phyloP scores from a whole-genome alignment of 1,140 invertebrate species.

The Bombyx mandarina region DNA sequence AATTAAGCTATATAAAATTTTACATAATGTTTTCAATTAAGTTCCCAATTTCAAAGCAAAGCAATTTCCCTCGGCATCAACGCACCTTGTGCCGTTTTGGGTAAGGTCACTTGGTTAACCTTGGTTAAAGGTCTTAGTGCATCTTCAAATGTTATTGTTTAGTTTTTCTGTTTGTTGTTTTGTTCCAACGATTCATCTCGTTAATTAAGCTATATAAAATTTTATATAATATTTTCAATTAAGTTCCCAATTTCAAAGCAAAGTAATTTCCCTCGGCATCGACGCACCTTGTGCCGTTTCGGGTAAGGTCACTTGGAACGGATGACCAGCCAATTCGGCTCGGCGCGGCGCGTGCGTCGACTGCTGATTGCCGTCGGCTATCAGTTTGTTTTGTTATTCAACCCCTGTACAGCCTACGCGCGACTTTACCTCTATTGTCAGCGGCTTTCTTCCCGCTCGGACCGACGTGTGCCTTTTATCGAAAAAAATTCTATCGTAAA shows the following conservation, averaged over 20 bases:
- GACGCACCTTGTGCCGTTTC: constrained; percentile 18
- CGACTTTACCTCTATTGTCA: constrained; percentile 4
- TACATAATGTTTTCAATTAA: too few species aligned
- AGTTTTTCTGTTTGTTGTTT: not conserved
- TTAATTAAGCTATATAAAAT: too few species aligned
- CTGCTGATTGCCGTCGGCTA: constrained; percentile 9
- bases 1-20: too few species aligned
- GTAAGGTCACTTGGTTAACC: constrained; percentile 15
- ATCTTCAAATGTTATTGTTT: constrained; percentile 23
- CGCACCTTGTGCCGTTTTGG: constrained; percentile 17
- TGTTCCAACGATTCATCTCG: too few species aligned
- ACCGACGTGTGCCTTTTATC: too few species aligned
- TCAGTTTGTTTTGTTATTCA: constrained; percentile 16
- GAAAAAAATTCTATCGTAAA: too few species aligned
- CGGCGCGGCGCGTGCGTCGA: constrained; percentile 11
- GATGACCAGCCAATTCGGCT: constrained; percentile 13
- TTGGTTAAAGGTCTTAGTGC: constrained; percentile 20
- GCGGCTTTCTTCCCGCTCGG: constrained; percentile 10
- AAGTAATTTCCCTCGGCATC: constrained; percentile 8
- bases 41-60: too few species aligned
- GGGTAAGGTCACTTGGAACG: constrained; percentile 14
- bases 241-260: too few species aligned
- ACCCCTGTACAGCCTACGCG: constrained; percentile 6
- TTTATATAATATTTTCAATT: too few species aligned
- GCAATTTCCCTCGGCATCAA: constrained; percentile 9